A percentile compares a stretch with the other conserved stretches of the same genome.
These are phyloP conservation scores for Thalassoma bifasciatum DNA, from an alignment of 2,113 vertebrate genomes.

Conservation along the genomic window DNA sequence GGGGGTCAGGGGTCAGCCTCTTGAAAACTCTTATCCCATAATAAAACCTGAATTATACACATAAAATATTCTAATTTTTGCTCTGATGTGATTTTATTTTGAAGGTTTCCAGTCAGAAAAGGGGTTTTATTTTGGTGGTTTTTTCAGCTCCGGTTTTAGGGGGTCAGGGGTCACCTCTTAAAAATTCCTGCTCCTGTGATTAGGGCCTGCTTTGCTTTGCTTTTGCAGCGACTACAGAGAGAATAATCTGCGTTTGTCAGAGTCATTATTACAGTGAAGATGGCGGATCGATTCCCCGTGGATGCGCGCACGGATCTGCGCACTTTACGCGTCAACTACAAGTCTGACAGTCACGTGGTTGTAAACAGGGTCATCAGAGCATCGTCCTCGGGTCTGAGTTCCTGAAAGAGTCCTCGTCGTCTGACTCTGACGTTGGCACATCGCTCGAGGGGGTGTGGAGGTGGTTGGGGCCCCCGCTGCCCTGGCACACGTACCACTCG, in stretches of 20 bases:
- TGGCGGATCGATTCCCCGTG: constrained; percentile 33
- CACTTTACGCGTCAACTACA: constrained; percentile 33
- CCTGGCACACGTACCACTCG: constrained; percentile 98
- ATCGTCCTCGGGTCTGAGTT: constrained; percentile 90
- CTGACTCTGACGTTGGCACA: constrained; percentile 89
- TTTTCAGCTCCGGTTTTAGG: not conserved
- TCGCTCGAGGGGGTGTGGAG: constrained; percentile 93
- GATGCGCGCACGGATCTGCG: constrained; percentile 36
- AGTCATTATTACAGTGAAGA: constrained; percentile 31
- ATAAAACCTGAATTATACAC: too few species aligned
- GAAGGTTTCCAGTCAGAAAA: too few species aligned
- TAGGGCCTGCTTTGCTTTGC: constrained; percentile 22
- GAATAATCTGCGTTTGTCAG: constrained; percentile 17
- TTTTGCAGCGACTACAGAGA: constrained; percentile 39
- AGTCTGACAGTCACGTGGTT: constrained; percentile 42
- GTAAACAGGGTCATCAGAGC: constrained; percentile 83
- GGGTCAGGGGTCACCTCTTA: not conserved
- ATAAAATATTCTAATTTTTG: too few species aligned
- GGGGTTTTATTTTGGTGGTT: too few species aligned
- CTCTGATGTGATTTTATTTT: too few species aligned
- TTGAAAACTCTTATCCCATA: too few species aligned
- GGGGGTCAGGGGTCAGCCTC: too few species aligned
- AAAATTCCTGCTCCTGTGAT: constrained; percentile 24
- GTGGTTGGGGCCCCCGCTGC: constrained; percentile 87
- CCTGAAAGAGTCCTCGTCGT: constrained; percentile 91